Evolutionary conservation across 2,797 vertebrate species (phyloP), one percentile per base, ranked within the genome.

Genomic region (Perodicticus potto): DNA sequence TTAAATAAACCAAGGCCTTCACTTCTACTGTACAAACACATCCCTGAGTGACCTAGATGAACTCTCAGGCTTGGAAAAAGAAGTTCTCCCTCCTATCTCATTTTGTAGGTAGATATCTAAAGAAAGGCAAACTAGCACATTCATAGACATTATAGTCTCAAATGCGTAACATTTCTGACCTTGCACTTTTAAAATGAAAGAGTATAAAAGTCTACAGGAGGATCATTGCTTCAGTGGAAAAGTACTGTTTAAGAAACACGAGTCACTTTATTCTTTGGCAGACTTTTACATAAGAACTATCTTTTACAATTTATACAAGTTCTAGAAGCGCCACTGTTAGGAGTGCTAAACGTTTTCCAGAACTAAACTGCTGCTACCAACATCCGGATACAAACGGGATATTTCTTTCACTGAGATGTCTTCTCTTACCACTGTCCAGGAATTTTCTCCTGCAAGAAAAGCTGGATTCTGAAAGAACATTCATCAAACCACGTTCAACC

Each of bases 151-250:
- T 17, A 4, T 12, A 34, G 12, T 80, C 45, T 91, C 73, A 45
- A 77, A 20, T 81, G 29, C 43, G 43, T 70, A 29, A 27, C 43
- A 40, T 49, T 72, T 84, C 65, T 81, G 32, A 78, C 53, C 32
- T 17, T 22, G 27, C 63, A 92, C 37, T 93, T 93, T 85, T 76
- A 85, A 95, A 76, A 86, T 27, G 32, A n/a, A 16, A 76, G 45
- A 86, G n/a, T 34, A 7, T 29, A 61, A 29, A 94, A 40, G 23
- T 29, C 67, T 55, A 76, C 25, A 16, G 8, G 32, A 55, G 40
- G 8, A 91, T 16, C 29, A 25, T 37, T 67, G 45, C 10, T 55
- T 89, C 32, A 13, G 5, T 19, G 17, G 72, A 83, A 69, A 13
- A 89, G 17, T 43, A 22, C 25, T 25, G 11, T 59, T 89, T 57